Base-by-base conservation (phyloP, 2,113 vertebrate species). In the Struthidea cinerea region DNA sequence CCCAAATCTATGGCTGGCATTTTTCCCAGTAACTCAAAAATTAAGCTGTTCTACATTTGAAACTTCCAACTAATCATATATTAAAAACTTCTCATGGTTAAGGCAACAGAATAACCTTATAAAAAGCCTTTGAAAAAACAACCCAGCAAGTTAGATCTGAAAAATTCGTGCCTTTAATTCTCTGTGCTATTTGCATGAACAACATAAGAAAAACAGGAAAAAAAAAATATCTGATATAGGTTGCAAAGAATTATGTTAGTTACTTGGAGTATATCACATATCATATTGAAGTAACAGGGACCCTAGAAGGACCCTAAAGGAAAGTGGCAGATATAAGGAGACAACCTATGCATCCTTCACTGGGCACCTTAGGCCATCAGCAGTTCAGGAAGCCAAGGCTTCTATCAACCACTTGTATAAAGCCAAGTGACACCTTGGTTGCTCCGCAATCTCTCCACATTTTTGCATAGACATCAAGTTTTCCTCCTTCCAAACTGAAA, bases 21-120 rank as follows among this genome's bases (percentile, higher is more conserved):
- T 78, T 84, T 81, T 80, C 71, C 87, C 88, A 93, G 87, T 55
- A 90, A 76, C 73, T 93, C 78, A 86, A 65, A 87, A 89, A 80
- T 37, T 76, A 84, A 92, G 56, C 76, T 55, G 67, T 60, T 89
- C 53, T 59, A 88, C 61, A 84, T 84, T 69, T 63, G 57, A 80
- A 94, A 81, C 59, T 84, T 86, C 55, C 59, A 88, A 49, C 52
- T 64, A 89, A 80, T 70, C 46, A 64, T 26, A 35, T 20, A 41
- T 16, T 55, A 61, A 61, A 87, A 76, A 59, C 10, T 78, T 73
- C 32, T 82, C 35, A 49, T 16, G 10, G 39, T 28, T 64, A 74
- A 79, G 8, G 35, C 63, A 89, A 89, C 21, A 91, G 60, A 89
- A 65, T 73, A 67, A 75, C 46, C 55, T 84, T 23, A 89, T 17